Percentiles rank a stretch among this genome's conserved stretches.
phyloP scores from a whole-genome alignment of 1,140 invertebrate genomes.

The Cyphomyrmex costatus region DNA sequence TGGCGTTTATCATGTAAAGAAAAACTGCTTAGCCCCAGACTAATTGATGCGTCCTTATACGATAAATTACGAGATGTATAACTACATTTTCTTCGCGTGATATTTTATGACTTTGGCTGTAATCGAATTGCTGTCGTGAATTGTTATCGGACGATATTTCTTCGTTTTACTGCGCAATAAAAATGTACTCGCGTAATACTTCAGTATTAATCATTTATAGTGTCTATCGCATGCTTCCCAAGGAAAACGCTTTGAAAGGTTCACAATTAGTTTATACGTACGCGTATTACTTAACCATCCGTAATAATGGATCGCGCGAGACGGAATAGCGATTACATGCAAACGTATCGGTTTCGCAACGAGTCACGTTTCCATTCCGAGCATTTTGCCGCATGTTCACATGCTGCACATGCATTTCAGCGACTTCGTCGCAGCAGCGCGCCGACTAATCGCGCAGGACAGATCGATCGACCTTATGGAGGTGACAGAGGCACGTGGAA shows the following conservation, averaged over 20 bases:
- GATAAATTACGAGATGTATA: neutral
- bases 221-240: neutral
- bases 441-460: slow-evolving; percentile 50
- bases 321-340: neutral
- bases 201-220: neutral
- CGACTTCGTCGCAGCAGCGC: slow-evolving; percentile 1
- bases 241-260: neutral
- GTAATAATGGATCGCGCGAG: neutral
- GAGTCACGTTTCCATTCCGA: slow-evolving; percentile 34
- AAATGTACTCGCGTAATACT: slow-evolving; percentile 2
- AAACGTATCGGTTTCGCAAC: slow-evolving; percentile 34
- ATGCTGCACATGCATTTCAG: neutral
- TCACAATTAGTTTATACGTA: slow-evolving; percentile 10
- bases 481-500: slow-evolving; percentile 42
- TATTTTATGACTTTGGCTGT: neutral
- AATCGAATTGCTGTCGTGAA: neutral
- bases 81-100: slow-evolving; percentile 2
- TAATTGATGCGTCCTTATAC: neutral
- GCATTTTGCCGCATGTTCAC: neutral
- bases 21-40: neutral
- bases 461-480: slow-evolving; percentile 32
- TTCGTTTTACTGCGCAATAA: neutral
- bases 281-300: neutral
- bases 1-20: neutral
- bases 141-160: slow-evolving; percentile 6